Base-by-base conservation (phyloP, 2,113 vertebrate genomes). In the Andinoacara biseriatus region DNA sequence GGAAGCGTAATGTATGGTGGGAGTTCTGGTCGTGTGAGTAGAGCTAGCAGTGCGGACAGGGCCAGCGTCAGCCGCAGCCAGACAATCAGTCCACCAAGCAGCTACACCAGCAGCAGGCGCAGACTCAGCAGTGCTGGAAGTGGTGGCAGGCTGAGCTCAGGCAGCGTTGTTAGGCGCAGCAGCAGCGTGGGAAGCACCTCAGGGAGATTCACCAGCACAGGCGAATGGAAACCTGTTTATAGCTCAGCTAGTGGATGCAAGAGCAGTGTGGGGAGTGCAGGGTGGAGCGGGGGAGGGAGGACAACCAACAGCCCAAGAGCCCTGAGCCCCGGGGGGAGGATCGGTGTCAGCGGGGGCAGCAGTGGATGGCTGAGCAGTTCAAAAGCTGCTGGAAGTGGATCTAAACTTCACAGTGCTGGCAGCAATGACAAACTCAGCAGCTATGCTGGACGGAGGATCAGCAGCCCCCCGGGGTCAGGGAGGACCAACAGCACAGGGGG, bases 151-250 rank as follows among this genome's bases (percentile, higher is more conserved):
- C 35, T 38, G 35, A 38, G 35, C 35, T 10, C 35, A 38, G 35
- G 35, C 35, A 38, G 35, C 35, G 9, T 38, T 38, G 35, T 38
- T 10, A 4, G 57, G 11, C 13, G 14, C 3, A 76, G 60, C 3
- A 59, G 60, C 7, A 76, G 80, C 14, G 20, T 5, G 14, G 74
- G 79, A 3, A 82, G 82, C 15, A 77, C 5, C 4, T 13, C 82
- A 3, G 88, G 84, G 49, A 38, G 14, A 33, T 52, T 46, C 1
- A 82, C 74, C 1, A 60, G 80, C 22, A 49, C 57, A 1, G 88
- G 80, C 35, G 78, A 87, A 38, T 62, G 74, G 35, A 92, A 86
- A 10, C 80, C 90, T 0, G 78, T 87, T 7, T 88, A 81, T 80
- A 65, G 86, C 40, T 57, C 83, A 13, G n/a, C 38, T 2, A 83